Base-by-base conservation (phyloP, 1,140 invertebrate genomes). In the Musca domestica region DNA sequence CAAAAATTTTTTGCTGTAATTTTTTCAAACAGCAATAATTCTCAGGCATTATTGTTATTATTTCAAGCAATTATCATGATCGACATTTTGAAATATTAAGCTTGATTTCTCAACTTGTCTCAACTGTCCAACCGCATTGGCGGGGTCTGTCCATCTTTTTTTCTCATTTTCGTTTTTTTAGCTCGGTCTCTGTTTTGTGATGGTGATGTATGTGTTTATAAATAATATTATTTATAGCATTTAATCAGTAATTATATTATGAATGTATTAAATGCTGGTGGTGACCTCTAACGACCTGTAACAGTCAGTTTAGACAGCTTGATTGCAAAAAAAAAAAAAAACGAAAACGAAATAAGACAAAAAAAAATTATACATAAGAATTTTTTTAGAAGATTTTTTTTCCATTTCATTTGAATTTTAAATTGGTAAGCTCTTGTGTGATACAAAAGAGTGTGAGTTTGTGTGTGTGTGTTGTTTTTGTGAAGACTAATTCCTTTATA, bases 171-270 rank as follows among this genome's bases (percentile, higher is more conserved):
- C n/a, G 15, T 19, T 51, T n/a, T n/a, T 51, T n/a, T n/a, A n/a
- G 34, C 34, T 41, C 3, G 3, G 27, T 30, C 3, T n/a, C n/a
- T n/a, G 27, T 25, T 56, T 56, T 58, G n/a, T 17, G 15, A 23
- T 58, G 27, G 30, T 61, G 19, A 61, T 61, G 56, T 58, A 9
- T 61, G 34, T 61, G 27, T 41, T 34, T 34, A 61, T 15, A 30
- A 58, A 30, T 27, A 1, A 41, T 61, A 61, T 61, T 61, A 61
- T 61, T 61, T 61, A 61, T 61, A 61, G 56, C 56, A 61, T 61
- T 34, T 61, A 61, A 61, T 61, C 56, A 61, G 56, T 61, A 61
- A 61, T 61, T 58, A n/a, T 41, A 61, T 61, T 61, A 61, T 61
- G 30, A 17, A 34, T 61, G 54, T 58, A 58, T 30, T 58, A 61